Evolutionary conservation across 2,113 vertebrate genomes (phyloP).

Genomic region (Lagopus leucura): DNA sequence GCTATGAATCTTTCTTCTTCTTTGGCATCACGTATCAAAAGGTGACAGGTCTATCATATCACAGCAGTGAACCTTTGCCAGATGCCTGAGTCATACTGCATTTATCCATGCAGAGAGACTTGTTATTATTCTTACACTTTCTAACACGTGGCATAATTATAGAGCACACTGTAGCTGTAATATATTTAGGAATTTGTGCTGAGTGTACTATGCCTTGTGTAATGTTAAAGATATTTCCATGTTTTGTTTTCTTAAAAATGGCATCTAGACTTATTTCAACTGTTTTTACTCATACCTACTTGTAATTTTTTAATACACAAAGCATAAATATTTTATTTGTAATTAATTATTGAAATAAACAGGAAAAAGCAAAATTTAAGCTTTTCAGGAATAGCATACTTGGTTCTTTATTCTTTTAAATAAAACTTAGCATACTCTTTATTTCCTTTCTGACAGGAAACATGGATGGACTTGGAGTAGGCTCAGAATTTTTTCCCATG

Average conservation of each 20-base stretch:
- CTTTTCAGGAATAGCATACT: not conserved
- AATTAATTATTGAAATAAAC: not conserved
- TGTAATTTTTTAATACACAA: not conserved
- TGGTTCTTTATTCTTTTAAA: not conserved
- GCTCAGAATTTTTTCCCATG: not conserved
- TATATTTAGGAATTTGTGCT: not conserved
- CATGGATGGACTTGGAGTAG: not conserved
- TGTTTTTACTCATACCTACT: not conserved
- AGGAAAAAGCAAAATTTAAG: not conserved
- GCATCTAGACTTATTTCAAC: not conserved
- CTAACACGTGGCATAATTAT: not conserved
- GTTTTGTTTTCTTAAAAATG: not conserved
- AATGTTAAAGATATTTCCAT: not conserved
- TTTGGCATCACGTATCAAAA: not conserved
- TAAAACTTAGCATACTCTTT: not conserved
- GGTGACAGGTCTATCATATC: constrained; percentile 1
- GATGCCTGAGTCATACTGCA: not conserved
- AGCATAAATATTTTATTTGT: not conserved
- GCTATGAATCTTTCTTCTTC: not conserved
- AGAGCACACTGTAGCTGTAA: not conserved
- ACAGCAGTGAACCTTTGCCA: not conserved
- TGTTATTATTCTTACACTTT: not conserved
- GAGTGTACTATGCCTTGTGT: not conserved
- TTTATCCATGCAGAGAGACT: not conserved
- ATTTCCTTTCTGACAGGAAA: not conserved